Base-by-base conservation (phyloP, 2,113 vertebrate species). In the Otolemur garnettii region DNA sequence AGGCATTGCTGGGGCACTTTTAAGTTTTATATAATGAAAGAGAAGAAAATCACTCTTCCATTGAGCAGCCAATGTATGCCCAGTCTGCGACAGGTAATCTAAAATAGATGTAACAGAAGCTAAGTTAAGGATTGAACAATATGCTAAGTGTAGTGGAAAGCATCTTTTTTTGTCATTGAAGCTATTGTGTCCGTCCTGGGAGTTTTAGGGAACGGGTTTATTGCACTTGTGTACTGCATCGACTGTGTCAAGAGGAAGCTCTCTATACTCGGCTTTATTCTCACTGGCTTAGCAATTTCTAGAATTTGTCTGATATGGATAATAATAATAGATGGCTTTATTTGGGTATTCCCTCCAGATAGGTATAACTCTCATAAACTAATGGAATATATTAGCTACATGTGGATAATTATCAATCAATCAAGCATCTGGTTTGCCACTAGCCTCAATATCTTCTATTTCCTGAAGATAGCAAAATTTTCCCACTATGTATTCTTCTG, bases 401-500 rank as follows among this genome's bases (percentile, higher is more conserved):
- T 33, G 4, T 96, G 92, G 93, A 0, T 80, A 60, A 59, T 93
- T 83, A 2, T 74, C 5, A 82, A n/a, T 64, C 85, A 90, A 10
- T 72, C 26, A 66, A 95, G 13, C 66, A 13, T 94, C 24, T 97
- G 84, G 93, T 96, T 97, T 95, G 80, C 75, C 78, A 94, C 94
- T 30, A 72, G 75, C 35, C 95, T 98, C 60, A 96, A n/a, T 10
- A 45, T 96, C 6, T 97, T 97, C 78, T 98, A 93, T 91, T 98
- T 97, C 21, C 68, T 97, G 45, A 98, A 97, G 89, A 97, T 96
- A 89, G 79, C 78, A 66, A 96, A 90, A 55, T 97, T 97, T 94
- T 96, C 92, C 72, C 91, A 97, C 28, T n/a, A 10, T 1, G 4
- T 91, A 64, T 97, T 98, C 38, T 66, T 97, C 77, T 96, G 92